Evolutionary conservation across 2,888 invertebrate genomes (phyloP), one percentile per base, ranked within the genome.

Genomic region (Spialia ferax): DNA sequence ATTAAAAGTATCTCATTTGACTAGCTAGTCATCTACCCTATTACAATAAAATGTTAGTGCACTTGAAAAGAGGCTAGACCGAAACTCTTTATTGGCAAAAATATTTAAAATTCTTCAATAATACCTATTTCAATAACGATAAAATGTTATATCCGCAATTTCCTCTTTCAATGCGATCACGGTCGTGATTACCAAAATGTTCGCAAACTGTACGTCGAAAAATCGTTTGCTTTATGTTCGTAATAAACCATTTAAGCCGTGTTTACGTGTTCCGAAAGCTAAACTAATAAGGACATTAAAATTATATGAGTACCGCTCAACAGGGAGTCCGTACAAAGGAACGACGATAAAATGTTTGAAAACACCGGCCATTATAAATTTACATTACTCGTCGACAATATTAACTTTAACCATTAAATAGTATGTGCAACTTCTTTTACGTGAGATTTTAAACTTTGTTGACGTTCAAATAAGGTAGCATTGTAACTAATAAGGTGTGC

Each of bases 281-380:
- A 80, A 85, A 82, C 85, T 88, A 90, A 91, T 90, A 88, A 84
- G 85, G 82, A 80, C 77, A 87, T 88, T 88, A 90, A 88, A 86
- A 84, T 85, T 87, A 88, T 86, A 86, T 78, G 83, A 84, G 80
- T 80, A 76, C 79, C 74, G 77, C 83, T 71, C 83, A 74, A 81
- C 82, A 79, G 83, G 81, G 80, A 79, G 81, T 80, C 77, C 76
- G 78, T 77, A 86, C 84, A 86, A 89, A 85, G 84, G 82, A 78
- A 83, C 85, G 80, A 86, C 84, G 81, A 86, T 82, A 81, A 80
- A 84, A 89, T 85, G 90, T 88, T 88, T 83, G 86, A 87, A 91
- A 89, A 86, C 87, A 79, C 75, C 72, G 79, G 79, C 80, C 84
- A 84, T 77, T 88, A 89, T 86, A 87, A 87, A 86, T 90, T 88